Evolutionary conservation across 2,113 vertebrate genomes (phyloP).

Genomic region (Ictalurus furcatus): DNA sequence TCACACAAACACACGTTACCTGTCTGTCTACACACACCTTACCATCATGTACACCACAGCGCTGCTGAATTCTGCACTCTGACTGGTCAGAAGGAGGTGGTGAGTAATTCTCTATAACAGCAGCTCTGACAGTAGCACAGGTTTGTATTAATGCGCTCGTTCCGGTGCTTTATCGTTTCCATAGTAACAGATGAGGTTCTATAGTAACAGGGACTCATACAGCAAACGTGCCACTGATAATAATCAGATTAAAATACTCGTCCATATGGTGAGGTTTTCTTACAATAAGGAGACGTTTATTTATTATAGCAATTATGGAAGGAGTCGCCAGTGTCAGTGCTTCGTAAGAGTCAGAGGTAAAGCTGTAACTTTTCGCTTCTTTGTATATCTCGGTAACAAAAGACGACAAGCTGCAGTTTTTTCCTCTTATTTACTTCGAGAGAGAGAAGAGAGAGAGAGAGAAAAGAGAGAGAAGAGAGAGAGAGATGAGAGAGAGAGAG

Average conservation of each 20-base stretch:
- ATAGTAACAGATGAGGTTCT: neutral
- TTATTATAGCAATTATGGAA: too few relatives aligned
- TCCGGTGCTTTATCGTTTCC: neutral
- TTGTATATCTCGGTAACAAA: too few relatives aligned
- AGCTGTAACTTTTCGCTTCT: too few relatives aligned
- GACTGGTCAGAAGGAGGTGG: neutral
- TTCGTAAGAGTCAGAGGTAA: neutral
- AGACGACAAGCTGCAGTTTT: too few relatives aligned
- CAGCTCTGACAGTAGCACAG: neutral
- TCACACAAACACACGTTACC: constrained; percentile 45
- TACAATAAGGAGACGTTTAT: too few relatives aligned
- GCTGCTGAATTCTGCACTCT: neutral
- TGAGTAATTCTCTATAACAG: neutral
- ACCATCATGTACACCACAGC: neutral
- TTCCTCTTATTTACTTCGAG: too few relatives aligned
- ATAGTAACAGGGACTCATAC: neutral
- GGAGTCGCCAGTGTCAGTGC: neutral
- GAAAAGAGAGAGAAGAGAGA: too few relatives aligned
- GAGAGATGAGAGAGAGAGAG: too few relatives aligned
- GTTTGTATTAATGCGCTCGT: neutral
- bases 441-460: too few relatives aligned
- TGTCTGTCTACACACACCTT: neutral
- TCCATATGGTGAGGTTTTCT: neutral
- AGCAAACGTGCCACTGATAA: too few relatives aligned
- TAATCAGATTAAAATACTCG: too few relatives aligned